phyloP scores from a whole-genome alignment of 1,140 invertebrate genomes.

The Aleiodes sp. region DNA sequence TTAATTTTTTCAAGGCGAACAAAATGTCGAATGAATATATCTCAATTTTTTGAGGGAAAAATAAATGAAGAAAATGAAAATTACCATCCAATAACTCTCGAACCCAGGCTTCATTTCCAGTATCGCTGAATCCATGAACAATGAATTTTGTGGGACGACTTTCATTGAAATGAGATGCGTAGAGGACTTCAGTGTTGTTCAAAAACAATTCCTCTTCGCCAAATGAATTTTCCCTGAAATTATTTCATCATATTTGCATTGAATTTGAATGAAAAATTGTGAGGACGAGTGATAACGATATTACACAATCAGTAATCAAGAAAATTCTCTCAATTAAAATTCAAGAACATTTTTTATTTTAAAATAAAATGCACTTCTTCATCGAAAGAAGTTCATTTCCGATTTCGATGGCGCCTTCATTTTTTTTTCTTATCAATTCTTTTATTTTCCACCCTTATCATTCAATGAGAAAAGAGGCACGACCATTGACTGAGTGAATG shows the following conservation, averaged over 20 bases:
- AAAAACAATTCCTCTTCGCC: constrained; percentile 51
- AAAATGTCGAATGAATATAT: neutral
- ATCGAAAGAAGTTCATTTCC: too few species aligned
- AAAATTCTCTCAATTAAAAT: too few species aligned
- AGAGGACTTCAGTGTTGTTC: constrained; percentile 53
- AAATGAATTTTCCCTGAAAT: constrained; percentile 52
- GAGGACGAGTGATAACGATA: neutral
- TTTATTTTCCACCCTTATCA: constrained; percentile 15
- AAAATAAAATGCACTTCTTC: too few species aligned
- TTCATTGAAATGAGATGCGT: constrained; percentile 58
- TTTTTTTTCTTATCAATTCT: neutral
- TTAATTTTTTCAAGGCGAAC: neutral
- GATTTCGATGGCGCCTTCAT: constrained; percentile 26
- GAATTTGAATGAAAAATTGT: neutral
- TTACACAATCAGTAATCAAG: too few species aligned
- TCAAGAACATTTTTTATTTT: too few species aligned
- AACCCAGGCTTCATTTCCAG: constrained; percentile 58
- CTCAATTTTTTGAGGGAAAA: too few species aligned
- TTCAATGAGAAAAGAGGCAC: constrained; percentile 37
- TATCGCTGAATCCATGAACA: constrained; percentile 68
- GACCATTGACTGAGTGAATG: constrained; percentile 49
- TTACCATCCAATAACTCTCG: constrained; percentile 58
- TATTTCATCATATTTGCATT: neutral
- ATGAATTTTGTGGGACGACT: constrained; percentile 63
- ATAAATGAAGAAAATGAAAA: neutral